These are phyloP conservation scores for Halocaridina rubra DNA, from an alignment of 2,888 invertebrate species.

Conservation along the genomic window DNA sequence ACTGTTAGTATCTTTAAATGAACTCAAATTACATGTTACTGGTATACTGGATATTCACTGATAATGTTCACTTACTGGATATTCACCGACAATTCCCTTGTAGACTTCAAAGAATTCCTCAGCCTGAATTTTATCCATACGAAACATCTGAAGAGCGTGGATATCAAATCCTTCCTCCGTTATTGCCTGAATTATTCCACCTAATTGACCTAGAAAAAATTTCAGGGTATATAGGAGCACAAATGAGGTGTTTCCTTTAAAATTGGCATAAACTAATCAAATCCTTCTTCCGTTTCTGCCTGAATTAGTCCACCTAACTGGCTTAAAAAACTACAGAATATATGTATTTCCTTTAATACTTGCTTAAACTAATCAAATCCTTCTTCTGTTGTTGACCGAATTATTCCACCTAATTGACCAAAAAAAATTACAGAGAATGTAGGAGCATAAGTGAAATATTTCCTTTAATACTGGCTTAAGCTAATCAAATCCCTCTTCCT, in stretches of 20 bases:
- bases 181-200: conserved; percentile 49
- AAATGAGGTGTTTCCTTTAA: no score
- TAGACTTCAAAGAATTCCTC: conserved; percentile 94
- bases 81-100: conserved; percentile 86
- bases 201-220: conserved; percentile 29
- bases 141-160: conserved; percentile 82
- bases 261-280: neutral
- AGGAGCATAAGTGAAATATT: neutral
- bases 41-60: no score
- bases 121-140: conserved; percentile 83
- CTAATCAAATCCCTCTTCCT: conserved; percentile 79
- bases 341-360: no score
- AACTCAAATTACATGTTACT: no score
- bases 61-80: conserved; percentile 76
- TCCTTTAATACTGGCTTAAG: no score
- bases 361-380: neutral
- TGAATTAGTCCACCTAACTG: neutral
- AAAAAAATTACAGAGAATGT: neutral
- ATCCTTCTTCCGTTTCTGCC: neutral
- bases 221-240: no score
- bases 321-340: neutral
- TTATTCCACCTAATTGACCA: neutral
- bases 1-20: no score
- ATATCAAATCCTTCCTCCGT: conserved; percentile 80
- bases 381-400: neutral